Evolutionary conservation across 64 coral and sea anemone genomes (phyloP), one percentile per base, ranked within the genome.

Genomic region (Stichodactyla helianthus): DNA sequence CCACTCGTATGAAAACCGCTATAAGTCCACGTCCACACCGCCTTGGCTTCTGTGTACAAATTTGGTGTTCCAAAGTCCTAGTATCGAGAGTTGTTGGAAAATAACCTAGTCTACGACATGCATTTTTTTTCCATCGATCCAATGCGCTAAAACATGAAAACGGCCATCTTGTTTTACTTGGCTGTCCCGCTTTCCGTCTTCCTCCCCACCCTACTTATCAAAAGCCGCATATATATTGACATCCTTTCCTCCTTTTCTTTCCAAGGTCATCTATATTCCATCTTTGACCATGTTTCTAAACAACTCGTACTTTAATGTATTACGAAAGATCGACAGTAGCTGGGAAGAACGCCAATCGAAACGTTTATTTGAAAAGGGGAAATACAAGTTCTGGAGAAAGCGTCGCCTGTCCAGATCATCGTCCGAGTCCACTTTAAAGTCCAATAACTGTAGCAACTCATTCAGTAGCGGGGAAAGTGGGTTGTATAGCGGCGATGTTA

Each of bases 311-410:
- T 79, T 93, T 52, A 90, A 92, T 35, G 92, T 96, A 56, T 85
- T 96, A 27, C 91, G 91, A 22, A 96, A 93, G 53, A 87, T 96
- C 11, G 94, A 96, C 84, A 82, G 71, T 22, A 96, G 94, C 59
- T 96, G 94, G 94, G 88, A 89, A 31, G 94, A 96, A 64, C 68
- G 68, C 12, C 68, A 74, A 35, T 74, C 68, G 5, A 74, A 23
- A n/a, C 55, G 51, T 67, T 11, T 50, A 50, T 52, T 60, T 53
- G 77, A 71, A 25, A 60, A 91, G 56, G 19, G 83, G 60, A 20
- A 82, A 76, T 44, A 53, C 77, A 50, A 56, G 61, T 51, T 81
- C 52, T 81, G 78, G 78, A 81, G 17, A 81, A 71, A 27, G 25
- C 50, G 78, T 6, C 50, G 78, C 59, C 85, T 27, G 83, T 55